These are phyloP conservation scores for Callimorpha dominula DNA, from an alignment of 2,888 invertebrate genomes.

Conservation along the genomic window DNA sequence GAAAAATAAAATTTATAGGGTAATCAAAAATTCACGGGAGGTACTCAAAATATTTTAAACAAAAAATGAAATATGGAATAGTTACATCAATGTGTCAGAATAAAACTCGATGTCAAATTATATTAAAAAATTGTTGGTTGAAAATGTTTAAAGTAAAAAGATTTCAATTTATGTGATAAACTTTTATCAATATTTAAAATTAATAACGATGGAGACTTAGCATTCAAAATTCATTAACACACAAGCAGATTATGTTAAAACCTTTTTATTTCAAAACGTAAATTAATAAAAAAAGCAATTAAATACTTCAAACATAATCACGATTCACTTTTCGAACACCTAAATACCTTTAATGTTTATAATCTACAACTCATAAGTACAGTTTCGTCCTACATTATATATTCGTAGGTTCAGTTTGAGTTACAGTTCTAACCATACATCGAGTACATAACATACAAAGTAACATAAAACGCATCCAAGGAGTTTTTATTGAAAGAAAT, in stretches of 20 bases:
- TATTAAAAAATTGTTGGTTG: background rate
- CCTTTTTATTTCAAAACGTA: background rate
- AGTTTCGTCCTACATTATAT: slow-evolving; percentile 19
- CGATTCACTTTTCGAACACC: slow-evolving; percentile 27
- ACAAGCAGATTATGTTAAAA: background rate
- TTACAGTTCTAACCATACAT: slow-evolving; percentile 29
- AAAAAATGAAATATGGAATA: background rate
- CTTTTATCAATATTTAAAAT: background rate
- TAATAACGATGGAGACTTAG: slow-evolving; percentile 1
- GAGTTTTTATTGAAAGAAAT: slow-evolving; percentile 24
- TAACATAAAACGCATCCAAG: slow-evolving; percentile 39
- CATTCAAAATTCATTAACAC: slow-evolving; percentile 23
- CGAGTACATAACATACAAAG: too few species aligned
- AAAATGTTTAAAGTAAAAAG: background rate
- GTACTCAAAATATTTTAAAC: background rate
- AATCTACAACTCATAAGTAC: slow-evolving; percentile 20
- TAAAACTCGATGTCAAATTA: background rate
- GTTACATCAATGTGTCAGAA: background rate
- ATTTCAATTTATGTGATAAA: slow-evolving; percentile 12
- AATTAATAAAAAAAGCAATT: slow-evolving; percentile 22
- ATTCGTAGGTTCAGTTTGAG: slow-evolving; percentile 13
- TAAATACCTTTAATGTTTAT: slow-evolving; percentile 38
- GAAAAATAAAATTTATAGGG: background rate
- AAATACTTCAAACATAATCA: slow-evolving; percentile 18
- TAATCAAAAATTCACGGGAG: background rate